Evolutionary conservation across 2,797 vertebrate genomes (phyloP).

Genomic region (Falco concolor): DNA sequence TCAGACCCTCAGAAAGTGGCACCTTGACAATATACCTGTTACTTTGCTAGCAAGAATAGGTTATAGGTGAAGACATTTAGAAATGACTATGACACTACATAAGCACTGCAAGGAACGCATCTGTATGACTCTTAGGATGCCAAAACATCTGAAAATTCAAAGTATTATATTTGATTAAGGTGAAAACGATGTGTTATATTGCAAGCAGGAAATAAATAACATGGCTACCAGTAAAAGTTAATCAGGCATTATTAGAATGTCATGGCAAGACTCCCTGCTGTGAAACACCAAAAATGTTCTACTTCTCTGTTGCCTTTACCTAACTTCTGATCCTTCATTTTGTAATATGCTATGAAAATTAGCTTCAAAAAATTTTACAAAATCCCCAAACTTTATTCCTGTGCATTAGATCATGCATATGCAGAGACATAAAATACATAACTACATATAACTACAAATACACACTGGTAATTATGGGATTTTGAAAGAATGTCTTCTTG

Average conservation of each 20-base stretch:
- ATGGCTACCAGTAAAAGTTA: neutral
- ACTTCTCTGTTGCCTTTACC: neutral
- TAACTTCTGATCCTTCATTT: neutral
- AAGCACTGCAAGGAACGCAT: neutral
- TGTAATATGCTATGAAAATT: neutral
- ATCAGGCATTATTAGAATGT: neutral
- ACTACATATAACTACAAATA: neutral
- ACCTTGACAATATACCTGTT: neutral
- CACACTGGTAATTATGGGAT: neutral
- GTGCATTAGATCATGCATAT: neutral
- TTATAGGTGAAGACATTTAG: neutral
- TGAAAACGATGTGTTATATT: neutral
- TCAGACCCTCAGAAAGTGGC: neutral
- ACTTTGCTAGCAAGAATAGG: neutral
- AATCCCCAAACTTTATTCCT: neutral
- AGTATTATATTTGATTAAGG: neutral
- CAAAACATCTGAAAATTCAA: neutral
- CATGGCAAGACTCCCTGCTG: neutral
- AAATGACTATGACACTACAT: neutral
- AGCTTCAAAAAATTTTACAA: neutral
- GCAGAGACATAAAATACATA: neutral
- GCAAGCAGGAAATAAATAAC: neutral
- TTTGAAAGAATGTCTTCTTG: neutral
- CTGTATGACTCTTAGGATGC: neutral
- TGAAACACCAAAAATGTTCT: neutral